Evolutionary conservation across 2,113 vertebrate species (phyloP).

Genomic region (Scalopus aquaticus): DNA sequence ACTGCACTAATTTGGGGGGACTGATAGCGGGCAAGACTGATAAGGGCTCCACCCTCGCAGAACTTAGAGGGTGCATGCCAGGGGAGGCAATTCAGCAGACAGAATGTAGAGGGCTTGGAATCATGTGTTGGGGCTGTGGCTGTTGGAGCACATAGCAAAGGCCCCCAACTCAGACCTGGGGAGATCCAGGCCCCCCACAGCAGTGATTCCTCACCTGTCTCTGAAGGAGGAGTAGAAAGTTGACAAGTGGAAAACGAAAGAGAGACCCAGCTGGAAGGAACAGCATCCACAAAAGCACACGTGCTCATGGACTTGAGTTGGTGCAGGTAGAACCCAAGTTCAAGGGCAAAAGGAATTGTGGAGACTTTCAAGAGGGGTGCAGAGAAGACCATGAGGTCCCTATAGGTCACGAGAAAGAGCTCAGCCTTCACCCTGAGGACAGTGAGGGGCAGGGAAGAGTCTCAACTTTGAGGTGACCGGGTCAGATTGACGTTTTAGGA

Average conservation of each 20-base stretch:
- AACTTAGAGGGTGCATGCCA: background rate
- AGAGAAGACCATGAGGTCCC: background rate
- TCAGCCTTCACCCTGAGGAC: background rate
- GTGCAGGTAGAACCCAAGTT: background rate
- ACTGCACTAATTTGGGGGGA: background rate
- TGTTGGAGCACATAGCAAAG: background rate
- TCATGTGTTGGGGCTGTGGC: background rate
- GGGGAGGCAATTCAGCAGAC: background rate
- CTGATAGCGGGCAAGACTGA: background rate
- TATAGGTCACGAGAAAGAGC: background rate
- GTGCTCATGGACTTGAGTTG: background rate
- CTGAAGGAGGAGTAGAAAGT: background rate
- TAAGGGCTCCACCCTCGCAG: background rate
- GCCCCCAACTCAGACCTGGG: background rate
- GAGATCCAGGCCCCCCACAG: background rate
- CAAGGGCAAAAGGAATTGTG: accelerated
- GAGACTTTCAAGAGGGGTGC: background rate
- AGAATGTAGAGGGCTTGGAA: background rate
- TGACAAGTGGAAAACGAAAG: background rate
- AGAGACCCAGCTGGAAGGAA: background rate
- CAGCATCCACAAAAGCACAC: background rate
- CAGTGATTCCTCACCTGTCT: background rate
- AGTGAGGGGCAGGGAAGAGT: background rate
- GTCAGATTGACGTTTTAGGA: background rate
- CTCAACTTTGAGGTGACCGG: background rate